phyloP scores from a whole-genome alignment of 2,797 vertebrate species.

The Chelonia mydas region DNA sequence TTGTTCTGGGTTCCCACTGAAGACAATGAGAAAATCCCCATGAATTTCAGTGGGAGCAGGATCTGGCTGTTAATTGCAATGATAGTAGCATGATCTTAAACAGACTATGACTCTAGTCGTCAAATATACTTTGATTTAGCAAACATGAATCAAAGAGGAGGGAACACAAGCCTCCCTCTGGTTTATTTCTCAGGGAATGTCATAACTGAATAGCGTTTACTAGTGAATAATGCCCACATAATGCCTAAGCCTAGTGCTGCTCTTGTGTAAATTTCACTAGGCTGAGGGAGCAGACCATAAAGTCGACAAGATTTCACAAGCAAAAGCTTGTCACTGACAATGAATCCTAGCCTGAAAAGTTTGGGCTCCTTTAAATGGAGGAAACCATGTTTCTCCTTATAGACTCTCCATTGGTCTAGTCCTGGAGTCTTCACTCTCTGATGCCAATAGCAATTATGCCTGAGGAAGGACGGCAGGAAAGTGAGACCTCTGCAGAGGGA shows the following conservation, averaged over 20 bases:
- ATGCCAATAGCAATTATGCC: background rate
- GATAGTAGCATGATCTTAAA: background rate
- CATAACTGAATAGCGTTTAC: background rate
- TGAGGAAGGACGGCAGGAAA: background rate
- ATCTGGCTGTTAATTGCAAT: background rate
- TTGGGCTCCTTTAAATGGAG: background rate
- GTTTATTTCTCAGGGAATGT: background rate
- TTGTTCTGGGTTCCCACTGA: background rate
- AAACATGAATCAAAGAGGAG: background rate
- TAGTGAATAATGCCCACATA: background rate
- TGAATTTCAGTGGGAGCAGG: background rate
- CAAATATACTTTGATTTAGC: background rate
- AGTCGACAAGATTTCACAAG: background rate
- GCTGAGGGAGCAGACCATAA: background rate
- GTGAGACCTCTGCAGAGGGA: background rate
- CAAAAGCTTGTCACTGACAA: background rate
- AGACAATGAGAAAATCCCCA: background rate
- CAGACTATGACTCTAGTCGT: background rate
- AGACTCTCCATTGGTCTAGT: background rate
- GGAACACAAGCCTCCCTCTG: background rate
- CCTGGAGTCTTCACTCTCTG: background rate
- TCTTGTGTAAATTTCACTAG: background rate
- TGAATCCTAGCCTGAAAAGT: background rate
- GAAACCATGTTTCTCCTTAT: fast-evolving
- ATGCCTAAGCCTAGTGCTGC: background rate